A percentile compares a stretch with the other conserved stretches of the same genome.
These are phyloP conservation scores for Lycaon pictus DNA, from an alignment of 2,113 vertebrate species.

Conservation along the genomic window DNA sequence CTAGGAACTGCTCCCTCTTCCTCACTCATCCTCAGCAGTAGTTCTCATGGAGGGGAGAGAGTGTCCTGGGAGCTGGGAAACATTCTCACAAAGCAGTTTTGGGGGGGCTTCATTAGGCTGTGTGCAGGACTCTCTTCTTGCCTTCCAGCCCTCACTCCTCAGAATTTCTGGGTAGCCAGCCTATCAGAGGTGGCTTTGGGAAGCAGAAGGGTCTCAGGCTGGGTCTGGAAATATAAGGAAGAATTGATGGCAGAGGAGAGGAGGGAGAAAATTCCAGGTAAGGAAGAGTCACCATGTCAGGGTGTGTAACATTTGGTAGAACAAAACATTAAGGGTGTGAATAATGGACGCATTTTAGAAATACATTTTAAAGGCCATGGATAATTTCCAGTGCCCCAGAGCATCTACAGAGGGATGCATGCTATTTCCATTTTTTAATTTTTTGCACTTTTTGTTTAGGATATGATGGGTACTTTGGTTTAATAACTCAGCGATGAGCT, in stretches of 20 bases:
- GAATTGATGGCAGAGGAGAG: neutral
- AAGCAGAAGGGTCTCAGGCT: neutral
- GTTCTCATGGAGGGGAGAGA: neutral
- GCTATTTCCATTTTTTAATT: neutral
- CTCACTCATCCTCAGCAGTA: neutral
- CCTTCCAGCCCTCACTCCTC: neutral
- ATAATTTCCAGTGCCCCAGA: neutral
- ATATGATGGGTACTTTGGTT: slow-evolving; percentile 53
- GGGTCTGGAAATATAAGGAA: neutral
- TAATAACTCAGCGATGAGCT: slow-evolving; percentile 75
- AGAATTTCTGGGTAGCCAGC: neutral
- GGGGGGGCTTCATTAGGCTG: neutral
- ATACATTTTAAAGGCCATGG: neutral
- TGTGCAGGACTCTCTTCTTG: rapidly evolving
- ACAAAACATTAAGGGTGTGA: slow-evolving; percentile 28
- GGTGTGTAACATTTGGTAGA: neutral
- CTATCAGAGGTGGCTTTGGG: neutral
- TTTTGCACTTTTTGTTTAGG: slow-evolving; percentile 50
- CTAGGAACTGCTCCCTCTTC: neutral
- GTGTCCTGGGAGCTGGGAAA: neutral
- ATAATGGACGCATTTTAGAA: slow-evolving; percentile 38
- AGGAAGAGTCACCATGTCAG: neutral
- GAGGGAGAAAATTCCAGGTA: neutral
- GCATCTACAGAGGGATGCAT: neutral
- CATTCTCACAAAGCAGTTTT: no score